Evolutionary conservation across 2,797 vertebrate species (phyloP).

Genomic region (Tadarida brasiliensis): DNA sequence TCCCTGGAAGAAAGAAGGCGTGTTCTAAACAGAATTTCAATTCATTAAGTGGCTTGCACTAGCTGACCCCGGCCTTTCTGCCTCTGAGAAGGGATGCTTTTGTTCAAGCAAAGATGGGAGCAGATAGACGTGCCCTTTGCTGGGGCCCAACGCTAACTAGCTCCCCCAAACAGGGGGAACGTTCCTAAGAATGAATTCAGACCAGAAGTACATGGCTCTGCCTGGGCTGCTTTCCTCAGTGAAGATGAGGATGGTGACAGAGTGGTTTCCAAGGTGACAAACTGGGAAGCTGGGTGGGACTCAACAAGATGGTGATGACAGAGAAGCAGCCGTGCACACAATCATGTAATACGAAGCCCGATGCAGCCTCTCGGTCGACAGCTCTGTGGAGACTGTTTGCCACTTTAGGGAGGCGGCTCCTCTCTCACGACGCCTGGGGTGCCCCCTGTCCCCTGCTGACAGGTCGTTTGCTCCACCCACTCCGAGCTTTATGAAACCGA

Average conservation of each 20-base stretch:
- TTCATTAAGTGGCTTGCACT: not conserved
- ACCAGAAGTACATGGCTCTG: not conserved
- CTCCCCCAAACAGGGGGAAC: not conserved
- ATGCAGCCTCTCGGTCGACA: not conserved
- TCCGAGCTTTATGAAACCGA: not conserved
- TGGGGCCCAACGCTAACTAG: not conserved
- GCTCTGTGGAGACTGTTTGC: not conserved
- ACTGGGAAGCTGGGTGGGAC: not conserved
- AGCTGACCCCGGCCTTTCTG: not conserved
- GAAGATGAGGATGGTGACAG: not conserved
- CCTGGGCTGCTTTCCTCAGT: not conserved
- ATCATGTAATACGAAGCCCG: not conserved
- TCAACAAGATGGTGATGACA: not conserved
- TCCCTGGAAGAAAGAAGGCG: not conserved
- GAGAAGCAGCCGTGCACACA: rapidly evolving
- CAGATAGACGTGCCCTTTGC: not conserved
- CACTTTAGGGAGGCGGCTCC: not conserved
- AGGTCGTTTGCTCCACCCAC: not conserved
- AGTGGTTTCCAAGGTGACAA: not conserved
- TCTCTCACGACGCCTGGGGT: rapidly evolving
- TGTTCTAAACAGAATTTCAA: not conserved
- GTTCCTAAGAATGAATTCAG: not conserved
- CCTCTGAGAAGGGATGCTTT: not conserved
- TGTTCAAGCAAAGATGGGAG: not conserved
- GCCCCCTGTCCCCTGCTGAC: not conserved